phyloP scores from a whole-genome alignment of 2,888 invertebrate species.

The Sarcophaga subvicina region DNA sequence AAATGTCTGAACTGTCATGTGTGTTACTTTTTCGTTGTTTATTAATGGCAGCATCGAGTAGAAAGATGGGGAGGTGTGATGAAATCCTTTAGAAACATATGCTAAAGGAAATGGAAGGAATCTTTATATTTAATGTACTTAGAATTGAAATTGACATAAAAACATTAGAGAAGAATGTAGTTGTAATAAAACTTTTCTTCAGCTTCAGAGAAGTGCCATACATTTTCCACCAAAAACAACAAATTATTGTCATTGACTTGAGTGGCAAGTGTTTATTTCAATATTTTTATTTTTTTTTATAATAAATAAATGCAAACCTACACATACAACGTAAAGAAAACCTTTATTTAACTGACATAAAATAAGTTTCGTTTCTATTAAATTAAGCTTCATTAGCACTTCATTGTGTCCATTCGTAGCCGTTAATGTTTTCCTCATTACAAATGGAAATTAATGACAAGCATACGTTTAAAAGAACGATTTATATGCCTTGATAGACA shows the following conservation, averaged over 20 bases:
- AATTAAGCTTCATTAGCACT: conserved; percentile 63
- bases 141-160: conserved; percentile 41
- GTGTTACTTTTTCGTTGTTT: conserved; percentile 17
- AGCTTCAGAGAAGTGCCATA: too few relatives aligned
- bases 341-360: conserved; percentile 4
- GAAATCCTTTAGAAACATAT: too few relatives aligned
- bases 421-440: too few relatives aligned
- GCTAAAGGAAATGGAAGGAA: not conserved
- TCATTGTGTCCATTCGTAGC: not conserved
- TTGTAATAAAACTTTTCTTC: not conserved
- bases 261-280: conserved; percentile 25
- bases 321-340: not conserved
- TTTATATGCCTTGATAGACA: not conserved
- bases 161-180: conserved; percentile 19
- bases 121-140: conserved; percentile 16
- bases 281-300: not conserved
- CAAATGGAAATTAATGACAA: not conserved
- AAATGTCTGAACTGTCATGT: conserved; percentile 60
- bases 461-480: not conserved
- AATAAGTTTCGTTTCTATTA: conserved; percentile 60
- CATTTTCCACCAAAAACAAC: too few relatives aligned
- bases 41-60: too few relatives aligned
- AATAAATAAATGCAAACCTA: not conserved
- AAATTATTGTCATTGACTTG: not conserved
- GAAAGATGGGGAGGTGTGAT: too few relatives aligned